phyloP scores from a whole-genome alignment of 2,797 vertebrate genomes.

The Lepidocolaptes lacrymiger region DNA sequence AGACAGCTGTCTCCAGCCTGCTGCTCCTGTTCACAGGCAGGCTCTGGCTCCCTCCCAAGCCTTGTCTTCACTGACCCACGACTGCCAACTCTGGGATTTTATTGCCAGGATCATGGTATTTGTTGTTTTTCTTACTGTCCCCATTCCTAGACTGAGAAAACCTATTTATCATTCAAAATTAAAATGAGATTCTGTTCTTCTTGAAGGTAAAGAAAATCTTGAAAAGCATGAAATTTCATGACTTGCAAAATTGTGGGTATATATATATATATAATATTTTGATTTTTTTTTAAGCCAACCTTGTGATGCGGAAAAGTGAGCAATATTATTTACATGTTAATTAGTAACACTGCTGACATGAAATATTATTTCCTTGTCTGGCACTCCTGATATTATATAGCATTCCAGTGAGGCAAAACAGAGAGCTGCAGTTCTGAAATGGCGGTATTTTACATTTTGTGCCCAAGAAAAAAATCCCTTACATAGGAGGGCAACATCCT shows the following conservation, averaged over 20 bases:
- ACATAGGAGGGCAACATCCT: neutral
- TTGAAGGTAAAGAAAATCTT: conserved; percentile 2
- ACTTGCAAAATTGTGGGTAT: neutral
- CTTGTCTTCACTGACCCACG: conserved; percentile 44
- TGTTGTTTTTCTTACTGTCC: conserved; percentile 45
- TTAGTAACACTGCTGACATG: neutral
- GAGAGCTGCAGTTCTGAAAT: neutral
- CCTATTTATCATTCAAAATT: conserved; percentile 20
- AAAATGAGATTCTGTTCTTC: conserved; percentile 16
- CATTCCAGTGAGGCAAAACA: neutral
- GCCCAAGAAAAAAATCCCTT: neutral
- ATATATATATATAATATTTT: neutral
- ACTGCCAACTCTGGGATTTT: conserved; percentile 35
- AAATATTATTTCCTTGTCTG: conserved; percentile 12
- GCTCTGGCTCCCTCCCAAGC: conserved; percentile 55
- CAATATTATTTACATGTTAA: neutral
- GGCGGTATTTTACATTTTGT: neutral
- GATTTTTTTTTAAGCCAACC: neutral
- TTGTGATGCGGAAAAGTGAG: neutral
- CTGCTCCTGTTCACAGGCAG: conserved; percentile 51
- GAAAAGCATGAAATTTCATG: neutral
- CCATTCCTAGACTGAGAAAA: conserved; percentile 30
- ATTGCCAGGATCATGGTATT: conserved; percentile 41
- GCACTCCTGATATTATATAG: neutral
- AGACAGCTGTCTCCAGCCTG: conserved; percentile 69